Conservation (phyloP, 2,797 vertebrate genomes). For the Pelochelys cantorii region DNA sequence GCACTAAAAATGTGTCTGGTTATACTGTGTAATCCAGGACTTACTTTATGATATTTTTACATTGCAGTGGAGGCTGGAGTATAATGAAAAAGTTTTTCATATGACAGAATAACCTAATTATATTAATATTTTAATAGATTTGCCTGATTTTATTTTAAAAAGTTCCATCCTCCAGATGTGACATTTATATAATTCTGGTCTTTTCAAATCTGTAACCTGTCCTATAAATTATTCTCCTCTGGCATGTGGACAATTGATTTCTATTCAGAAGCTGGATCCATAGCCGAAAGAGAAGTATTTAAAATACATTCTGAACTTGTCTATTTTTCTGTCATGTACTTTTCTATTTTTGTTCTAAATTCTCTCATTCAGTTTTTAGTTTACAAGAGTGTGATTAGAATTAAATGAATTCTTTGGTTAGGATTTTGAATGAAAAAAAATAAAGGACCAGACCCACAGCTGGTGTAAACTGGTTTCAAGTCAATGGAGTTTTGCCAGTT, state of each 20-base stretch:
- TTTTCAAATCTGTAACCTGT: background rate
- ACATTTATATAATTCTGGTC: background rate
- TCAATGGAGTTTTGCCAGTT: background rate
- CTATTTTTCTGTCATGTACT: background rate
- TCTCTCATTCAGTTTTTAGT: background rate
- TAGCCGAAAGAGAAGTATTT: background rate
- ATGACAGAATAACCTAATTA: background rate
- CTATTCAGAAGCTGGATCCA: background rate
- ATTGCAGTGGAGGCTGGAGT: background rate
- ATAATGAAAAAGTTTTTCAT: background rate
- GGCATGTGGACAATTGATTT: background rate
- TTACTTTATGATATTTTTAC: background rate
- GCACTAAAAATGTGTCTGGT: background rate
- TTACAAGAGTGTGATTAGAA: background rate
- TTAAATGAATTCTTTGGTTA: background rate
- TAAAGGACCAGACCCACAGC: background rate
- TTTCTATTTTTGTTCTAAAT: background rate
- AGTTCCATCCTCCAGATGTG: background rate
- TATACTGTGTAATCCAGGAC: background rate
- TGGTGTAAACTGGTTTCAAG: background rate
- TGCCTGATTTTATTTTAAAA: background rate
- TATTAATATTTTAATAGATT: background rate
- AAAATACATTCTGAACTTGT: background rate
- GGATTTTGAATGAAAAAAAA: slow-evolving; percentile 11
- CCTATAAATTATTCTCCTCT: background rate